Percentiles rank a stretch among this genome's conserved stretches.
phyloP scores from a whole-genome alignment of 2,888 invertebrate species.

The Rhagium mordax region DNA sequence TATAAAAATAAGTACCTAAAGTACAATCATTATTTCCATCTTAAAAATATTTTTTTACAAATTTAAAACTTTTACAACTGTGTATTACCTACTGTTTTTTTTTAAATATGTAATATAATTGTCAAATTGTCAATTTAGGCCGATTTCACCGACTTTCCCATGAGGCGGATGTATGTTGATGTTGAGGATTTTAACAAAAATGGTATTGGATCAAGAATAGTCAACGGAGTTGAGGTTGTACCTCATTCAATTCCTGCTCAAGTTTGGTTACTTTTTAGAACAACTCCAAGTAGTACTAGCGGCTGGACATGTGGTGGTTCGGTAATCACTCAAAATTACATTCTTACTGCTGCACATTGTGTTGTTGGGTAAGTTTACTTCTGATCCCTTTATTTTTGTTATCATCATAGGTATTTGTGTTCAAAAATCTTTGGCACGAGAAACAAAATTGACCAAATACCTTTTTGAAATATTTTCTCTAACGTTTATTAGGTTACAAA shows the following conservation, averaged over 20 bases:
- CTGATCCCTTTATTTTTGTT: background rate
- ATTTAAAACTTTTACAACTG: no score
- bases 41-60: no score
- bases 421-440: no score
- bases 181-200: background rate
- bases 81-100: no score
- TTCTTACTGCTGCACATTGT: slow-evolving; percentile 18
- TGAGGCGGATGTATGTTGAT: slow-evolving; percentile 8
- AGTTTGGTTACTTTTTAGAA: slow-evolving; percentile 1
- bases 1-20: no score
- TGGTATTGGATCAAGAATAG: background rate
- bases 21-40: no score
- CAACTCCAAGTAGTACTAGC: background rate
- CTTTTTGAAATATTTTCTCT: no score
- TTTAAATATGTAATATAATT: no score
- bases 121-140: background rate
- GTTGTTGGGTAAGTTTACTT: slow-evolving; percentile 7
- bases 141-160: background rate
- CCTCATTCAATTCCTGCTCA: slow-evolving; percentile 7
- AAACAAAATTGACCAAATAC: no score
- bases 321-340: background rate
- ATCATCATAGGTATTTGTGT: no score
- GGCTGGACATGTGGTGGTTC: slow-evolving; percentile 17
- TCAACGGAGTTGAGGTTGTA: background rate
- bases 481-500: no score